Base-by-base conservation (phyloP, 2,797 vertebrate genomes). In the Kryptolebias ocellatus region DNA sequence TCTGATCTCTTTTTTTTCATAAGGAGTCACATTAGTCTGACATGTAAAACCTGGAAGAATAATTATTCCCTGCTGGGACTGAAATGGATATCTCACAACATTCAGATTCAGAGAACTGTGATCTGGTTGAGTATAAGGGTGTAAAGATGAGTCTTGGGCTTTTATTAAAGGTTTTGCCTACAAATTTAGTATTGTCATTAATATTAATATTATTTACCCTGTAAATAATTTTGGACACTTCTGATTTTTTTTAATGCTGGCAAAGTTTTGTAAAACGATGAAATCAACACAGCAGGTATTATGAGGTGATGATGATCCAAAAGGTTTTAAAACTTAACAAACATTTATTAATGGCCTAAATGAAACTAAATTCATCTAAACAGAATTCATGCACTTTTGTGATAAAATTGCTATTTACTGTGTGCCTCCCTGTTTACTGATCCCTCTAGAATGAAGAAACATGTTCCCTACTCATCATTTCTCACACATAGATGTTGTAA, bases 1-100 rank as follows among this genome's bases (percentile, higher is more conserved):
- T 68, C 24, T 0, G 29, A 29, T 67, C 53, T 5, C 29, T 31
- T 8, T 39, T 39, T 2, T 12, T 9, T 34, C 9, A 34, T 34
- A 34, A 74, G 52, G 42, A 59, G 51, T 67, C 60, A 60, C 12
- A 63, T 39, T 67, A 69, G 24, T 59, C 11, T 50, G 45, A 51
- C 47, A 28, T 52, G 29, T 28, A 16, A 39, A 60, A 12, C 44
- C 29, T 17, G 53, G 16, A 52, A 61, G 39, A 49, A 17, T 72
- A 34, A 67, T 52, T 42, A 67, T 28, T 54, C 53, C 51, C 46
- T 54, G 8, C 49, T 39, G 34, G 18, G 28, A 46, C 24, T 52
- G 14, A 28, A 67, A 57, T 11, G 28, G 28, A 44, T 4, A 59
- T 34, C 1, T 20, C 31, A 47, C 24, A 17, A 16, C 42, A 34